A percentile compares a stretch with the other conserved stretches of the same genome.
Conservation (phyloP, 2,888 invertebrate species). For the Sinhomidia bicolor region DNA sequence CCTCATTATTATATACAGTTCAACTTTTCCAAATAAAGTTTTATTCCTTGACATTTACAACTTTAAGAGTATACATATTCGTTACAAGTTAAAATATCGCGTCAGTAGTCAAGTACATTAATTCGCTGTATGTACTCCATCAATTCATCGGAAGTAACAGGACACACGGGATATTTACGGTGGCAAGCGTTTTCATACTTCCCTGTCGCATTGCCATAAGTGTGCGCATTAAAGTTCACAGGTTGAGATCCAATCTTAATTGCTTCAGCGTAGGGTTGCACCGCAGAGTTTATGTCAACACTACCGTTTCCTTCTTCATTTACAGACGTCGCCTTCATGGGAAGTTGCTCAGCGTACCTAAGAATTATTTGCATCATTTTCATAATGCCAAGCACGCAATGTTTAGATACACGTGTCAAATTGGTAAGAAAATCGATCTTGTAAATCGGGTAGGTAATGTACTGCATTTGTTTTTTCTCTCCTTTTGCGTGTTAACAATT, state of each 20-base stretch:
- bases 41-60: constrained; percentile 1
- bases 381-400: not conserved
- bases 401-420: not conserved
- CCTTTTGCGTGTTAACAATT: constrained; percentile 15
- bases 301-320: constrained; percentile 26
- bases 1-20: too few relatives aligned
- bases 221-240: not conserved
- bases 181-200: constrained; percentile 46
- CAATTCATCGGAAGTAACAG: constrained; percentile 56
- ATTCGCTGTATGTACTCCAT: constrained; percentile 54
- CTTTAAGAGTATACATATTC: not conserved
- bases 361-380: not conserved
- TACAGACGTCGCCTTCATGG: not conserved
- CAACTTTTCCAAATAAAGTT: constrained; percentile 2
- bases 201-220: not conserved
- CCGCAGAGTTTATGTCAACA: constrained; percentile 41
- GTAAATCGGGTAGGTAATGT: not conserved
- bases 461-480: not conserved
- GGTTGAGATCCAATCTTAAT: constrained; percentile 47
- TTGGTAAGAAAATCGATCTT: not conserved
- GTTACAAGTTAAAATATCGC: not conserved
- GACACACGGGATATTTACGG: constrained; percentile 38
- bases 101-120: constrained; percentile 37
- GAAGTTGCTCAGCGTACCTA: not conserved
- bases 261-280: constrained; percentile 53